Base-by-base conservation (phyloP, 2,888 invertebrate genomes). In the Ophion ellenae region DNA sequence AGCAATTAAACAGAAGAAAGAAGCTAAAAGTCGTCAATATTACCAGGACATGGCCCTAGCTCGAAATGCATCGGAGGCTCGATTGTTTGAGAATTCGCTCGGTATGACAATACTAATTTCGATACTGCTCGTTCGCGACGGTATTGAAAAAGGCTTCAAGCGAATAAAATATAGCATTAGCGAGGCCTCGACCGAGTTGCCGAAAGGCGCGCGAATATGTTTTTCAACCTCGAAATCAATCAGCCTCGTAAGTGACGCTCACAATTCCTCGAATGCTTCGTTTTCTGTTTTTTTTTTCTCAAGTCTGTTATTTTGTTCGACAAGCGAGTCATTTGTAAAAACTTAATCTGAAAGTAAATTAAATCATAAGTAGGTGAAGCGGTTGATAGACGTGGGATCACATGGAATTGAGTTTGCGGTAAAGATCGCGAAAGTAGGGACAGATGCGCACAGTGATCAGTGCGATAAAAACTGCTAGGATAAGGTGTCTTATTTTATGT, bases 401-500 rank as follows among this genome's bases (percentile, higher is more conserved):
- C 90, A 92, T 92, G 88, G 91, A 91, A 87, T 89, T 90, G 88
- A 91, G 91, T 90, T 92, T 91, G 84, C 89, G 91, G 81, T 92
- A 89, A 73, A 89, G 87, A 40, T 84, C 87, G 76, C 90, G 89
- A 85, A 91, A 86, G 76, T 91, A 88, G 79, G 89, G 88, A 88
- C 89, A 90, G 80, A 89, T 85, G 71, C 90, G 91, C 86, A 92
- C 79, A 66, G 90, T 88, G 84, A 90, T 90, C 81, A 89, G 81
- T 83, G 91, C 90, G 83, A 92, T 70, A 69, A 90, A 79, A 86
- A 91, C 79, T 81, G 90, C 90, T 76, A 93, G 89, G 90, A 92
- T 90, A 7, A 92, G 89, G 89, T 92, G 92, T 92, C 92, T 91
- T 89, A 93, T 89, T 91, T 91, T 92, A 90, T 91, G 91, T 90